phyloP scores from a whole-genome alignment of 2,113 vertebrate genomes.

The Merops nubicus region DNA sequence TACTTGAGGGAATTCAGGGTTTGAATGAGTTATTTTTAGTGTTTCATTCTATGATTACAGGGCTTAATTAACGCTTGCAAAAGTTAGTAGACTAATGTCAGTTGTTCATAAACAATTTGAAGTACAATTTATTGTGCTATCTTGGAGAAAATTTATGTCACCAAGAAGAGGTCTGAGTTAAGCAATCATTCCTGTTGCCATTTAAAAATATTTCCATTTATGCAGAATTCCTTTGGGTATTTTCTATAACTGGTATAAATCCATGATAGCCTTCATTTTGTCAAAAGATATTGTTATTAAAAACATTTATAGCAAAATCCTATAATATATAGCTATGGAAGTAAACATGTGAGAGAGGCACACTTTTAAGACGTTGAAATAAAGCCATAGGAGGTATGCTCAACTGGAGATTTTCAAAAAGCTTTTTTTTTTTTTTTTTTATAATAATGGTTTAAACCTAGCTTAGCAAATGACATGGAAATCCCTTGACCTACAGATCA shows the following conservation, averaged over 20 bases:
- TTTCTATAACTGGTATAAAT: background rate
- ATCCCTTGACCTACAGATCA: background rate
- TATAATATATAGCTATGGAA: background rate
- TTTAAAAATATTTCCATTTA: background rate
- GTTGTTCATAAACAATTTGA: background rate
- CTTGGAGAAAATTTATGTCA: background rate
- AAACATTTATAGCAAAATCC: background rate
- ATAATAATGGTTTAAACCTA: background rate
- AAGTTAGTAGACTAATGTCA: background rate
- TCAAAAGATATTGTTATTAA: background rate
- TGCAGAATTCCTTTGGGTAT: background rate
- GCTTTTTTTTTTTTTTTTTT: background rate
- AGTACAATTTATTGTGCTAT: background rate
- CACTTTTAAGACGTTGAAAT: background rate
- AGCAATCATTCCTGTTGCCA: background rate
- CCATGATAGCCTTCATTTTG: background rate
- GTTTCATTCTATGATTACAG: background rate
- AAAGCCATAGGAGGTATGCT: background rate
- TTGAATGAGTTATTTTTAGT: background rate
- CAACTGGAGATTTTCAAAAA: background rate
- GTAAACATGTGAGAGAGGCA: background rate
- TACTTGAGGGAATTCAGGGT: background rate
- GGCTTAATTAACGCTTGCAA: conserved; percentile 9
- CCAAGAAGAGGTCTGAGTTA: background rate
- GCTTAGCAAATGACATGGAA: background rate